Base-by-base conservation (phyloP, 1,140 invertebrate species). In the Bilobella aurantiaca region DNA sequence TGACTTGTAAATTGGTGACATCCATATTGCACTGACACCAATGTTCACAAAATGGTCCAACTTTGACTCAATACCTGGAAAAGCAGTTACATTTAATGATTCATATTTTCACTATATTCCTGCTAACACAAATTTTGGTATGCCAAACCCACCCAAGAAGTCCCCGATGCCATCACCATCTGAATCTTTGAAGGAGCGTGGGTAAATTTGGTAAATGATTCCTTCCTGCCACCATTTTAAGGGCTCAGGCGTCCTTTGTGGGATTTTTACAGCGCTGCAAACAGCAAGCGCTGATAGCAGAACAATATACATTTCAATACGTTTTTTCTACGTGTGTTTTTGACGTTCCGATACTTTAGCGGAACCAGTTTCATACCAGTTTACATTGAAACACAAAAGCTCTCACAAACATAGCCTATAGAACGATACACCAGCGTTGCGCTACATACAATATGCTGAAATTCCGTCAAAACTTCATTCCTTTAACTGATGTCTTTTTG, bases 201-300 rank as follows among this genome's bases (percentile, higher is more conserved):
- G 84, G 73, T 89, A 88, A 49, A 90, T 83, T 76, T 90, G 86
- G 75, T 91, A 91, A 67, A 90, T 82, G 12, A 84, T 78, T 0
- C 82, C 82, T 21, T 82, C 82, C 69, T 85, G 81, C 84, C 86
- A 91, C 88, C 88, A 91, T 67, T 5, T 27, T 21, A 62, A 28
- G 30, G 59, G 58, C 14, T 56, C 49, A 56, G 49, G 12, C 5
- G 34, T 18, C 34, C 18, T 42, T 18, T 42, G 34, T 42, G 34
- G 34, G 18, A 42, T 18, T 42, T 42, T 42, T 8, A 42, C 18
- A 18, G 8, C 18, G 8, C 34, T 18, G 18, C 34, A 12, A 18
- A 42, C 18, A 18, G 34, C 34, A 42, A 42, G 8, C 34, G 18
- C 34, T 42, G 34, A 8, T 18, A 42, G 34, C 8, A 42, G 34